phyloP scores from a whole-genome alignment of 2,113 vertebrate species.

The Tetrao urogallus region DNA sequence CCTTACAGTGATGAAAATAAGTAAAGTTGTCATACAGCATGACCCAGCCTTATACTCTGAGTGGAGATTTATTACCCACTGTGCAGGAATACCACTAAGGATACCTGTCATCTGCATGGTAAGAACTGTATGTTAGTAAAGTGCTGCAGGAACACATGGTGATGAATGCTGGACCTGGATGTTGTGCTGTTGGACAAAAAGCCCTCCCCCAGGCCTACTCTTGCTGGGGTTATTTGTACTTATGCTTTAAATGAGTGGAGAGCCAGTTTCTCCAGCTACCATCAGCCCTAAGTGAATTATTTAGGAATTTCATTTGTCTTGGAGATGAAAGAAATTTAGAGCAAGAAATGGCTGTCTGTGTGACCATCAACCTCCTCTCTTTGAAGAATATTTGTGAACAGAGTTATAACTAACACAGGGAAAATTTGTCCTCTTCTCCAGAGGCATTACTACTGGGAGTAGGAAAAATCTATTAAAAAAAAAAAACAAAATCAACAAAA shows the following conservation, averaged over 20 bases:
- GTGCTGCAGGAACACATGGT: not conserved
- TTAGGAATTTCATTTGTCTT: slow-evolving; percentile 10
- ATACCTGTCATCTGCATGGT: slow-evolving; percentile 20
- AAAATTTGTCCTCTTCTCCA: not conserved
- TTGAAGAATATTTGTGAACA: not conserved
- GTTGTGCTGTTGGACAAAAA: not conserved
- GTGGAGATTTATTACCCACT: slow-evolving; percentile 27
- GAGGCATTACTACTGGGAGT: not conserved
- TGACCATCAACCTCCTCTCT: no score
- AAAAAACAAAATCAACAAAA: not conserved
- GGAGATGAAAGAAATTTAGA: not conserved
- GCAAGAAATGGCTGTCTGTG: not conserved
- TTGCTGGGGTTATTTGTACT: slow-evolving; percentile 9
- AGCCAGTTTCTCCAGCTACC: not conserved
- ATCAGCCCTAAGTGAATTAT: not conserved
- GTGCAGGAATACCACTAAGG: slow-evolving; percentile 4
- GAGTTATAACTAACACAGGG: not conserved
- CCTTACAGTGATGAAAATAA: slow-evolving; percentile 59
- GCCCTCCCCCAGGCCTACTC: not conserved
- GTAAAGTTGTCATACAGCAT: slow-evolving; percentile 44
- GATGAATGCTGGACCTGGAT: not conserved
- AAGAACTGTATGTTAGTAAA: not conserved
- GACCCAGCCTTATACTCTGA: slow-evolving; percentile 39
- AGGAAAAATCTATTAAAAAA: not conserved
- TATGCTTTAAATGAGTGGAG: not conserved